Evolutionary conservation across 2,113 vertebrate genomes (phyloP).

Genomic region (Microtus oregoni): DNA sequence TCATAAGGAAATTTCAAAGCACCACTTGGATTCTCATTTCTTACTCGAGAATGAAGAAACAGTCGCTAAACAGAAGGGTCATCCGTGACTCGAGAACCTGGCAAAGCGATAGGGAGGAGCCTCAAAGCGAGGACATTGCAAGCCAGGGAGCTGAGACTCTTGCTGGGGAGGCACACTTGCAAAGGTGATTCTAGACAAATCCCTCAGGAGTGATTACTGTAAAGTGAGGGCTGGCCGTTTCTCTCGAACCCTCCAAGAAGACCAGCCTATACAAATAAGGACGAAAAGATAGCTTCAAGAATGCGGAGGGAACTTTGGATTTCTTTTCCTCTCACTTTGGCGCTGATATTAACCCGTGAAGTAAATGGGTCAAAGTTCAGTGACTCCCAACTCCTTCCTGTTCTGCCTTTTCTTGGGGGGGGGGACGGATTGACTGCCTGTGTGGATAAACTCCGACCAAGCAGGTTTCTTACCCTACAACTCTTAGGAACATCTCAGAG

Average conservation of each 20-base stretch:
- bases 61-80: neutral
- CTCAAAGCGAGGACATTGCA: neutral
- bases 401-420: neutral
- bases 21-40: neutral
- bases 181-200: neutral
- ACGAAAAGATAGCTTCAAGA: neutral
- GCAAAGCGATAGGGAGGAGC: neutral
- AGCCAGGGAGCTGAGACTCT: neutral
- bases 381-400: neutral
- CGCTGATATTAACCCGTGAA: neutral
- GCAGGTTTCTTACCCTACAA: neutral
- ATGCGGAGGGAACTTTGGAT: neutral
- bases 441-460: neutral
- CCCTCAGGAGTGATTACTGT: neutral
- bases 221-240: neutral
- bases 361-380: neutral
- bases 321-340: conserved; percentile 26
- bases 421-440: neutral
- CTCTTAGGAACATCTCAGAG: conserved; percentile 16
- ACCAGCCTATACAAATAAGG: neutral
- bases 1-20: conserved; percentile 2
- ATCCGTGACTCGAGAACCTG: neutral
- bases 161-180: rapidly evolving
- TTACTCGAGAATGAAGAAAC: conserved; percentile 9
- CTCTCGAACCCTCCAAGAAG: neutral